Evolutionary conservation across 1,140 invertebrate genomes (phyloP), one percentile per base, ranked within the genome.

Genomic region (Zaprionus kolodkinae): DNA sequence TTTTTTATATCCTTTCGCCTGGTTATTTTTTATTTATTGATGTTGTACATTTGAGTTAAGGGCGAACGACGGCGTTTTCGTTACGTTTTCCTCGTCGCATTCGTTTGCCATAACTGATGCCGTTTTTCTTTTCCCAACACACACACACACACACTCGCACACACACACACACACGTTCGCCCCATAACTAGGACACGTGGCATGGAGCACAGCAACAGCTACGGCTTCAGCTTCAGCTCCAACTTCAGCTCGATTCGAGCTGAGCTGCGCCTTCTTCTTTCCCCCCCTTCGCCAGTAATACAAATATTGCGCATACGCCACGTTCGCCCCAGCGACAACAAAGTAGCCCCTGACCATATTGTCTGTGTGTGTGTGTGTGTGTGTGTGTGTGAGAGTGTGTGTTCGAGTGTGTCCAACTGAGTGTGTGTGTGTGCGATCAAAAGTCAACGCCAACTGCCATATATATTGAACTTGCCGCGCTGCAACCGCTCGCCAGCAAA

Each of bases 41-140:
- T 87, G 84, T 86, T 86, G 83, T 87, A 87, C 83, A 88, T 83
- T 88, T 87, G 83, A 87, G 83, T 87, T 87, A 87, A 87, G 83
- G 84, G 83, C 80, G 67, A 72, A 21, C 21, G 21, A 36, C 74
- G 62, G 76, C 84, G 68, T 25, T 50, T 45, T 45, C 40, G 40
- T 45, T 45, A 5, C 27, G 27, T 30, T 45, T 50, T 50, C 57
- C n/a, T 75, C 82, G 79, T 75, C 84, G 84, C 83, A 86, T 86
- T 87, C 84, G 79, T 87, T 87, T 83, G 80, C 83, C 83, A 87
- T 87, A 87, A 87, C 83, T 79, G 83, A 87, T 74, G 83, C 79
- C 84, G 84, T 87, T 87, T 76, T 83, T 88, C 72, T 69, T 67
- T 63, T 21, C 10, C 17, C 50, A 12, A 15, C 45, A 56, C 48